Conservation (phyloP, 1,140 invertebrate genomes). For the Magallana ariakensis region DNA sequence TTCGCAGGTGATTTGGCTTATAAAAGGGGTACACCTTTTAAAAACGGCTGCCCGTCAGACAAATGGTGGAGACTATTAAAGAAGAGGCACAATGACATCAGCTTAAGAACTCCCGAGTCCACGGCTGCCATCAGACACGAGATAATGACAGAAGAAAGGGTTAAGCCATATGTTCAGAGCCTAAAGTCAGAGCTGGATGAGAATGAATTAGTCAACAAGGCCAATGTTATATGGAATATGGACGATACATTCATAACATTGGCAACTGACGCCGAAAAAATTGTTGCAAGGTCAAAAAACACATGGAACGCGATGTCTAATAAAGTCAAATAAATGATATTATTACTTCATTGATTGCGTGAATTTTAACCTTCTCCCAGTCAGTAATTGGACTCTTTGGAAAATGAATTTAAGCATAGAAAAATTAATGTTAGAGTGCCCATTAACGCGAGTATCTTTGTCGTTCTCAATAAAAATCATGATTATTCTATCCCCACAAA, state of each 20-base stretch:
- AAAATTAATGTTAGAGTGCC: no score
- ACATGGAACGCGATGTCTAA: no score
- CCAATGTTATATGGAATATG: slow-evolving; percentile 46
- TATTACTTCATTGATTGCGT: no score
- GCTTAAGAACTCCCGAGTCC: slow-evolving; percentile 34
- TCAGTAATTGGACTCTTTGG: no score
- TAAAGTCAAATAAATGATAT: no score
- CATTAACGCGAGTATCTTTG: no score
- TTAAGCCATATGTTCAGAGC: neutral
- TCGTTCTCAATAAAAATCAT: no score
- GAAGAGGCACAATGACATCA: neutral
- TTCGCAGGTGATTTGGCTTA: neutral
- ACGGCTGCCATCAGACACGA: slow-evolving; percentile 31
- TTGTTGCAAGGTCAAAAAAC: neutral
- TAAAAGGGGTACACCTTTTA: slow-evolving; percentile 34
- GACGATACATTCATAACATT: slow-evolving; percentile 41
- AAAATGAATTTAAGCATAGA: no score
- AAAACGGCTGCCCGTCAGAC: slow-evolving; percentile 29
- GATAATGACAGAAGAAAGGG: neutral
- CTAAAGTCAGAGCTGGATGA: neutral
- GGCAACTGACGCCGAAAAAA: slow-evolving; percentile 26
- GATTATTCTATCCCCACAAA: no score
- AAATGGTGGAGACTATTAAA: slow-evolving; percentile 43
- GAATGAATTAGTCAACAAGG: neutral
- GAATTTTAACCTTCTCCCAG: no score